Percentiles rank a stretch among this genome's conserved stretches.
Conservation (phyloP, 1,140 invertebrate genomes). For the Mercenaria mercenaria region DNA sequence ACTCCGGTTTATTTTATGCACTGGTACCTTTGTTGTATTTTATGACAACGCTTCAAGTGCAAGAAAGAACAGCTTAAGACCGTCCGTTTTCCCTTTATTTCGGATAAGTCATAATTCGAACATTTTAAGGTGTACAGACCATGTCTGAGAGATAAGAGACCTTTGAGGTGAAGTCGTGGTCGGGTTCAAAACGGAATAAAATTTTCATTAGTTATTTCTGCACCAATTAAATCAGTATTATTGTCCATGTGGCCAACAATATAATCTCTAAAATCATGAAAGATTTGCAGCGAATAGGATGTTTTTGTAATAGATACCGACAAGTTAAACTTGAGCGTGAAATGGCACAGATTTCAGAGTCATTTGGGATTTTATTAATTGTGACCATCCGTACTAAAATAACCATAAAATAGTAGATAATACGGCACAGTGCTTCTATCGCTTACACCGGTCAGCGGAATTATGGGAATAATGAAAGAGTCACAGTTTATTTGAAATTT, state of each 20-base stretch:
- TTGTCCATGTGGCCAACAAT: background rate
- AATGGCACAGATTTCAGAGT: constrained; percentile 60
- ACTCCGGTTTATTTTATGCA: too few species aligned
- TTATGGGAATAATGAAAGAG: constrained; percentile 13
- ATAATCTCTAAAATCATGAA: constrained; percentile 56
- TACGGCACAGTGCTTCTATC: background rate
- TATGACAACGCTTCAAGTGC: too few species aligned
- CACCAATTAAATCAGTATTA: constrained; percentile 58
- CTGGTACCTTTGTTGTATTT: too few species aligned
- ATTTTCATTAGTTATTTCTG: constrained; percentile 64
- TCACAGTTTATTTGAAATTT: constrained; percentile 39
- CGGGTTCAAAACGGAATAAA: constrained; percentile 58
- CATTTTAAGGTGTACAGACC: constrained; percentile 27
- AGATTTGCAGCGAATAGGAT: constrained; percentile 22
- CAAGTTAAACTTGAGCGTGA: constrained; percentile 45
- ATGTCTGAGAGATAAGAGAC: constrained; percentile 31
- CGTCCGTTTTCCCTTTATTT: constrained; percentile 38
- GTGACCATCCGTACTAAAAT: constrained; percentile 56
- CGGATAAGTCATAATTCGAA: constrained; percentile 58
- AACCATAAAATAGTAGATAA: constrained; percentile 54
- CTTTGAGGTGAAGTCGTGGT: constrained; percentile 55
- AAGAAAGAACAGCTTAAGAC: constrained; percentile 8
- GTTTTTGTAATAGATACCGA: constrained; percentile 44
- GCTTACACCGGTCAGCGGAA: constrained; percentile 3
- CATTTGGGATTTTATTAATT: constrained; percentile 67